Evolutionary conservation across 2,113 vertebrate species (phyloP).

Genomic region (Paracyprichromis sp.): DNA sequence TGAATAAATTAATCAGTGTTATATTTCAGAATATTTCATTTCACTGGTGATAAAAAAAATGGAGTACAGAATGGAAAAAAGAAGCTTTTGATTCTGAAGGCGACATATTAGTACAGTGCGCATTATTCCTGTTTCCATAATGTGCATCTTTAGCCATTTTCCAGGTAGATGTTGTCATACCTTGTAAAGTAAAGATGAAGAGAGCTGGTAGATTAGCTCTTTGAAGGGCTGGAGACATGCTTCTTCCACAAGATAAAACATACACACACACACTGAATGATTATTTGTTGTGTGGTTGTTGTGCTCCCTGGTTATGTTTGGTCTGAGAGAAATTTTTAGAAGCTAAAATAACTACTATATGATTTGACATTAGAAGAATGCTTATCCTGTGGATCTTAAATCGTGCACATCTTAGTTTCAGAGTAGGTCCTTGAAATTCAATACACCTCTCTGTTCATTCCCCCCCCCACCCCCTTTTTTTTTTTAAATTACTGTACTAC

Average conservation of each 20-base stretch:
- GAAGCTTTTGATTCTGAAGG: not conserved
- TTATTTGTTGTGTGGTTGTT: not conserved
- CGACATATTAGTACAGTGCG: not conserved
- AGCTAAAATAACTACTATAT: not conserved
- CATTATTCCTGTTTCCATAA: slow-evolving; percentile 18
- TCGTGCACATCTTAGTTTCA: not conserved
- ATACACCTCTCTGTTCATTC: not conserved
- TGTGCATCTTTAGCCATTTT: slow-evolving; percentile 27
- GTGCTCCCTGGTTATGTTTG: not conserved
- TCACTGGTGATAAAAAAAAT: not conserved
- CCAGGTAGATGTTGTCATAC: slow-evolving; percentile 13
- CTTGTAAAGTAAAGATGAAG: slow-evolving; percentile 33
- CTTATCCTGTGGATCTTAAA: not conserved
- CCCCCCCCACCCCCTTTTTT: accelerated
- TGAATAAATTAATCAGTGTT: not conserved
- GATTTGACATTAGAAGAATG: not conserved
- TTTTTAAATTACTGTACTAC: not conserved
- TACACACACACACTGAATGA: slow-evolving; percentile 4
- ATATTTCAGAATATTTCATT: not conserved
- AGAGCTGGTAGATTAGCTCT: slow-evolving; percentile 30
- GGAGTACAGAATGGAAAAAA: not conserved
- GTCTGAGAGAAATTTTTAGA: not conserved
- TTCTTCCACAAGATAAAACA: slow-evolving; percentile 42
- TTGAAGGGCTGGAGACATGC: slow-evolving; percentile 36
- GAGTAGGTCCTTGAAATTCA: slow-evolving; percentile 26